A percentile compares a stretch with the other conserved stretches of the same genome.
These are phyloP conservation scores for Lampris megalopsis DNA, from an alignment of 2,113 vertebrate genomes.

Conservation along the genomic window DNA sequence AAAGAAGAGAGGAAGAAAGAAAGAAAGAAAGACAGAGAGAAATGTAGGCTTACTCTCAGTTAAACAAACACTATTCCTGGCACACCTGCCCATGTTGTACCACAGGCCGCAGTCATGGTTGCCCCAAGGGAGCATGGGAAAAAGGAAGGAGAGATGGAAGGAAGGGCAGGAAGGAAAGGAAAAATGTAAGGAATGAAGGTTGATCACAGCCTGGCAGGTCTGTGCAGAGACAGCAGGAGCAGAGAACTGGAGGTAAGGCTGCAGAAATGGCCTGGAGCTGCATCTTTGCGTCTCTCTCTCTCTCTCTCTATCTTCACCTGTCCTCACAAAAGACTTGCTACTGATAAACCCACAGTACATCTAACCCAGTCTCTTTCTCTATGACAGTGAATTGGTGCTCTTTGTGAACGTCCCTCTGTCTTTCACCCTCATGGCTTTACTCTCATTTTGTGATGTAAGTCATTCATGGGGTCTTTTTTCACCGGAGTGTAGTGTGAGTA, in stretches of 20 bases:
- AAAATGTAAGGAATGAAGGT: conserved; percentile 82
- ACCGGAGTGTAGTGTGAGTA: too few species aligned
- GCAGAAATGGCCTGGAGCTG: conserved; percentile 71
- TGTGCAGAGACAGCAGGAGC: conserved; percentile 75
- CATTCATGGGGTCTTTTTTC: too few species aligned
- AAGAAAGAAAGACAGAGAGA: background rate
- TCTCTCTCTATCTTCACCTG: conserved; percentile 20
- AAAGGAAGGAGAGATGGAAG: conserved; percentile 62
- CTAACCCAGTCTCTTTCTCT: conserved; percentile 1
- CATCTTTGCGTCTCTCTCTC: conserved; percentile 50
- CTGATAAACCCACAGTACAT: conserved; percentile 61
- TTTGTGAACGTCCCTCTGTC: conserved; percentile 3
- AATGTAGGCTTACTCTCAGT: conserved; percentile 4
- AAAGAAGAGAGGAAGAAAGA: background rate
- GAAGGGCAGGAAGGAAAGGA: conserved; percentile 58
- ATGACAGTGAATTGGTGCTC: conserved; percentile 17
- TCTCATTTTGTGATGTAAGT: background rate
- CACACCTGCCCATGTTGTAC: conserved; percentile 36
- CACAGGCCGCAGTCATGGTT: conserved; percentile 51
- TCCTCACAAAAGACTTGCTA: conserved; percentile 62
- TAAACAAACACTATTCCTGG: conserved; percentile 16
- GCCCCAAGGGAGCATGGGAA: conserved; percentile 58
- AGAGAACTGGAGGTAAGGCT: conserved; percentile 74
- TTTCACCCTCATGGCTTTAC: background rate
- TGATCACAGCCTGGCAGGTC: conserved; percentile 80